These are phyloP conservation scores for Agonopterix heracliana DNA, from an alignment of 2,888 invertebrate species.

Conservation along the genomic window DNA sequence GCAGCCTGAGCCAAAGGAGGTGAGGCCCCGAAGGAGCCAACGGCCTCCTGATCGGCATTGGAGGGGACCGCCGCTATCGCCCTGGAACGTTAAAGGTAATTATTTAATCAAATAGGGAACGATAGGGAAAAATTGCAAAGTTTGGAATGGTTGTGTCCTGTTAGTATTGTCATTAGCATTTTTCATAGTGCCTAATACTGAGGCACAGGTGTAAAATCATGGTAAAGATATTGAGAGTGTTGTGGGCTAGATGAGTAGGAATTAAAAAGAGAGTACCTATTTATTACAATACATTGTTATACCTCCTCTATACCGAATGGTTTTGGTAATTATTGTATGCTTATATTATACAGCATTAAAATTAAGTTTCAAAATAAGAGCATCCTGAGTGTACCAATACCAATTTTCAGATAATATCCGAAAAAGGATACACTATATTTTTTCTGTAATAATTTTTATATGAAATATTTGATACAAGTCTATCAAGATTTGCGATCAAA, in stretches of 20 bases:
- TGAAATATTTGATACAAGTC: constrained; percentile 6
- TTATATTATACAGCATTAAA: too few relatives aligned
- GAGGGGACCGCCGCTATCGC: constrained; percentile 93
- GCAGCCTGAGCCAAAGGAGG: constrained; percentile 94
- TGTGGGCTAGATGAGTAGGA: too few relatives aligned
- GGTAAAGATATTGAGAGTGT: too few relatives aligned
- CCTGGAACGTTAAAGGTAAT: constrained; percentile 70
- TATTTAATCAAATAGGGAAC: background rate
- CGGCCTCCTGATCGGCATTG: constrained; percentile 89
- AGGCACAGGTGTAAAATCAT: too few relatives aligned
- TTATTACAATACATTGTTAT: too few relatives aligned
- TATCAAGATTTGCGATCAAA: constrained; percentile 12
- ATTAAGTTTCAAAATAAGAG: too few relatives aligned
- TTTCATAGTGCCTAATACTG: too few relatives aligned
- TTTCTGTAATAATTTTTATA: background rate
- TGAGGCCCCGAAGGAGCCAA: constrained; percentile 92
- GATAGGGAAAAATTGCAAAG: too few relatives aligned
- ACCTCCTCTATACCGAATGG: too few relatives aligned
- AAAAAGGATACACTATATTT: background rate
- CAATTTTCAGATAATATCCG: background rate
- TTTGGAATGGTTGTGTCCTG: too few relatives aligned
- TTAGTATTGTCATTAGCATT: background rate
- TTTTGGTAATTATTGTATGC: too few relatives aligned
- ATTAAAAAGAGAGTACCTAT: too few relatives aligned
- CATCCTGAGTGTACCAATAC: background rate